Conservation (phyloP, 2,113 vertebrate species). For the Thymallus thymallus region DNA sequence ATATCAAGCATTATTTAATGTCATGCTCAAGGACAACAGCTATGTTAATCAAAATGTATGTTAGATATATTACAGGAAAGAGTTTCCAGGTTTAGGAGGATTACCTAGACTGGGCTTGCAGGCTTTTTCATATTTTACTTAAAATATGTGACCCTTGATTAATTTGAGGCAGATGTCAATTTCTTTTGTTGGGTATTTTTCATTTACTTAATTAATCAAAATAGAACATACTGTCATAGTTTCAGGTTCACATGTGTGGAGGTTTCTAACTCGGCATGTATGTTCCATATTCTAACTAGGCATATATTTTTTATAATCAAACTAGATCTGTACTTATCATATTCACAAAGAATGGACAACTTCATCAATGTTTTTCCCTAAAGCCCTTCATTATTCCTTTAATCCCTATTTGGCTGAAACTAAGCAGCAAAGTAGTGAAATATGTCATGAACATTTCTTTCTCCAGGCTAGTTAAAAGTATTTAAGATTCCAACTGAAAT, state of each 20-base stretch:
- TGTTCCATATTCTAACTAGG: background rate
- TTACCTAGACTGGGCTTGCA: background rate
- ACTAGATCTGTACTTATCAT: background rate
- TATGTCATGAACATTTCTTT: background rate
- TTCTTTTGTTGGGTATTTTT: background rate
- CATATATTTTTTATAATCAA: background rate
- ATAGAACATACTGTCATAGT: background rate
- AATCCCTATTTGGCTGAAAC: background rate
- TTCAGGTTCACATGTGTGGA: background rate
- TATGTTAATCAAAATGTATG: background rate
- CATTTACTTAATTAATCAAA: background rate
- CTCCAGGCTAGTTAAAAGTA: background rate
- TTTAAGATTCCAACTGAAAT: background rate
- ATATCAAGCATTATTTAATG: background rate
- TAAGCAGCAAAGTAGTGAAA: background rate
- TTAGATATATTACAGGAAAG: background rate
- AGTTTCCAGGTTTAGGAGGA: background rate
- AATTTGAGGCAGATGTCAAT: background rate
- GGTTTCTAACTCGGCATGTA: no score
- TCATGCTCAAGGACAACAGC: background rate
- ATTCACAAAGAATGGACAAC: background rate
- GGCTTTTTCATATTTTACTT: background rate
- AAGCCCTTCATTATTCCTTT: background rate
- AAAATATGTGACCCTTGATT: background rate
- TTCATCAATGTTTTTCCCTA: background rate